These are phyloP conservation scores for Trachelipus rathkii DNA, from an alignment of 1,140 invertebrate genomes.

Conservation along the genomic window DNA sequence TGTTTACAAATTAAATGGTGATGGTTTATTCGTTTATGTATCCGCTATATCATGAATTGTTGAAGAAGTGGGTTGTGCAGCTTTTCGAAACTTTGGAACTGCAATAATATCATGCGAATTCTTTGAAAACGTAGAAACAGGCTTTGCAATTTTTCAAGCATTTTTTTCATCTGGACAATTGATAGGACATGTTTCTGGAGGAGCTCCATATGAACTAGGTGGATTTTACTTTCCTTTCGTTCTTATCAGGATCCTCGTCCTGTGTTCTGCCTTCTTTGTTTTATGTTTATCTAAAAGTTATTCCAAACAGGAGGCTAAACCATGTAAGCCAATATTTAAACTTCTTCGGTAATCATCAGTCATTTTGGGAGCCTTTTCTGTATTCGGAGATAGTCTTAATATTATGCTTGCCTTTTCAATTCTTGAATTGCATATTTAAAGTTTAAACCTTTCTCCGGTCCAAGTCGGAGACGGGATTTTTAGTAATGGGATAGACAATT, in stretches of 20 bases:
- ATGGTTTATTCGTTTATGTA: background rate
- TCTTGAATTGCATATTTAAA: slow-evolving; percentile 72
- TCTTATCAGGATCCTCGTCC: slow-evolving; percentile 46
- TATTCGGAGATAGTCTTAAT: slow-evolving; percentile 69
- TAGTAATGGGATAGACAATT: slow-evolving; percentile 79
- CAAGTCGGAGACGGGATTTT: slow-evolving; percentile 78
- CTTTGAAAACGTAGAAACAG: slow-evolving; percentile 12
- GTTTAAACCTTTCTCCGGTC: slow-evolving; percentile 66
- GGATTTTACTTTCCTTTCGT: slow-evolving; percentile 49
- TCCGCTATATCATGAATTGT: slow-evolving; percentile 17
- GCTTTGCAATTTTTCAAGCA: slow-evolving; percentile 18
- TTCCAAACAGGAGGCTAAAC: slow-evolving; percentile 46
- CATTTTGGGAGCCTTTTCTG: slow-evolving; percentile 61
- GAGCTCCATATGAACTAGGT: slow-evolving; percentile 47
- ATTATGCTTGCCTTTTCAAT: slow-evolving; percentile 78
- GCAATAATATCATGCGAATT: slow-evolving; percentile 25
- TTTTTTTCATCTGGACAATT: slow-evolving; percentile 17
- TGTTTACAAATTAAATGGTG: slow-evolving; percentile 4
- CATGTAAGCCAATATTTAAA: slow-evolving; percentile 59
- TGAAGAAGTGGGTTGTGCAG: slow-evolving; percentile 20
- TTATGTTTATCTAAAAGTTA: slow-evolving; percentile 62
- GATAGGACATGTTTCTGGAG: slow-evolving; percentile 47
- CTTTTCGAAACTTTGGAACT: background rate
- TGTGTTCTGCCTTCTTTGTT: slow-evolving; percentile 40
- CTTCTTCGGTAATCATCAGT: slow-evolving; percentile 46